Evolutionary conservation across 2,797 vertebrate genomes (phyloP).

Genomic region (Parotocinclus haroldoi): DNA sequence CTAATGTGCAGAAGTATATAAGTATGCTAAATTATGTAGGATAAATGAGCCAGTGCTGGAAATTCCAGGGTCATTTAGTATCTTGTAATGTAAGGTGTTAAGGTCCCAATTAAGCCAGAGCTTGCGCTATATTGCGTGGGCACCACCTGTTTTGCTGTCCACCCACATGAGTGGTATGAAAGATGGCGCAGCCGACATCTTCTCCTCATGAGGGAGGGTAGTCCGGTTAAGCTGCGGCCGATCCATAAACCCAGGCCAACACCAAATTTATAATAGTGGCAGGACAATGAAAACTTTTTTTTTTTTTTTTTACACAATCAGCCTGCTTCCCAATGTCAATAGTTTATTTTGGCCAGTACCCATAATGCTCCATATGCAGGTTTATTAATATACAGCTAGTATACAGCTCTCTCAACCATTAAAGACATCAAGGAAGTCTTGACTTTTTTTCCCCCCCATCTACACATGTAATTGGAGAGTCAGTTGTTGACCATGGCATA

Average conservation of each 20-base stretch:
- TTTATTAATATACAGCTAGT: slow-evolving; percentile 31
- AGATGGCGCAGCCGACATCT: slow-evolving; percentile 62
- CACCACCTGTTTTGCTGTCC: slow-evolving; percentile 70
- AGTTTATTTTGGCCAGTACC: slow-evolving; percentile 56
- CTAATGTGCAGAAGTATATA: too few relatives aligned
- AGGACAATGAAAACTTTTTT: slow-evolving; percentile 78
- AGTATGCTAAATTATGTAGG: neutral
- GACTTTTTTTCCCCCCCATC: too few relatives aligned
- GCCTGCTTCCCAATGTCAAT: slow-evolving; percentile 69
- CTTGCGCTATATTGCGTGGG: slow-evolving; percentile 33
- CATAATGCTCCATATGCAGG: slow-evolving; percentile 32
- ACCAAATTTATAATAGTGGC: slow-evolving; percentile 82
- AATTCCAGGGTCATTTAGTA: slow-evolving; percentile 13
- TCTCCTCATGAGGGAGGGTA: slow-evolving; percentile 68
- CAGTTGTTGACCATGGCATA: too few relatives aligned
- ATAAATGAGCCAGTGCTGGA: slow-evolving; percentile 11
- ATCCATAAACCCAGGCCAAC: slow-evolving; percentile 75
- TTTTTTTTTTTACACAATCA: slow-evolving; percentile 71
- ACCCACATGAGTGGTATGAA: slow-evolving; percentile 71
- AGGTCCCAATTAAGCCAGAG: slow-evolving; percentile 44
- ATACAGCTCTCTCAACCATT: slow-evolving; percentile 39
- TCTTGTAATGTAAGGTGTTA: slow-evolving; percentile 35
- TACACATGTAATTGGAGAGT: too few relatives aligned
- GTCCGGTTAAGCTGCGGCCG: slow-evolving; percentile 70
- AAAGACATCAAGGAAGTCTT: slow-evolving; percentile 8